These are phyloP conservation scores for Paramormyrops hopkinsi DNA, from an alignment of 2,797 vertebrate species.

Conservation along the genomic window DNA sequence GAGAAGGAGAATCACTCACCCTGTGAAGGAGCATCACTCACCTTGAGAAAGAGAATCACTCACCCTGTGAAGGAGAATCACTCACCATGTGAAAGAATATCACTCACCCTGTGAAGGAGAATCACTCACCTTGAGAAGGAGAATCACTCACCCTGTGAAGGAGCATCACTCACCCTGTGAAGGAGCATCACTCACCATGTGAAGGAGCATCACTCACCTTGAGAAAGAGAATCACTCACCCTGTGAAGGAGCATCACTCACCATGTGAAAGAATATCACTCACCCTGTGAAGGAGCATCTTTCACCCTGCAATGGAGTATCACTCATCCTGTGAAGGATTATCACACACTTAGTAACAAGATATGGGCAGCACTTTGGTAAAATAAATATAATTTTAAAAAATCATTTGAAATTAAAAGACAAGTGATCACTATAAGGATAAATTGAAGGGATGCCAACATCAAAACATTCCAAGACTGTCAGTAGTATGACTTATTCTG, in stretches of 20 bases:
- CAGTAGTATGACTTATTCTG: not conserved
- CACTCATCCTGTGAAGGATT: not conserved
- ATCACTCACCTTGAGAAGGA: not conserved
- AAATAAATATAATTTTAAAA: not conserved
- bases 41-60: too few species aligned
- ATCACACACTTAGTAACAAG: not conserved
- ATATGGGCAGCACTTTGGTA: not conserved
- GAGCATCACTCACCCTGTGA: not conserved
- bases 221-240: not conserved
- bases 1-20: not conserved
- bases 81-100: not conserved
- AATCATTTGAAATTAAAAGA: not conserved
- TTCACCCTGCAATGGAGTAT: not conserved
- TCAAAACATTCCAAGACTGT: not conserved
- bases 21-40: too few species aligned
- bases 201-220: not conserved
- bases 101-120: not conserved
- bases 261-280: not conserved
- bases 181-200: not conserved
- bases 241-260: not conserved
- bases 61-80: too few species aligned
- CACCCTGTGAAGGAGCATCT: not conserved
- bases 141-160: not conserved
- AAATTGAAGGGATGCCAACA: not conserved
- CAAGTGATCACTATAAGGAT: not conserved